A percentile compares a stretch with the other conserved stretches of the same genome.
Evolutionary conservation across 2,797 vertebrate genomes (phyloP).

Genomic region (Melanotaenia pygmaea): DNA sequence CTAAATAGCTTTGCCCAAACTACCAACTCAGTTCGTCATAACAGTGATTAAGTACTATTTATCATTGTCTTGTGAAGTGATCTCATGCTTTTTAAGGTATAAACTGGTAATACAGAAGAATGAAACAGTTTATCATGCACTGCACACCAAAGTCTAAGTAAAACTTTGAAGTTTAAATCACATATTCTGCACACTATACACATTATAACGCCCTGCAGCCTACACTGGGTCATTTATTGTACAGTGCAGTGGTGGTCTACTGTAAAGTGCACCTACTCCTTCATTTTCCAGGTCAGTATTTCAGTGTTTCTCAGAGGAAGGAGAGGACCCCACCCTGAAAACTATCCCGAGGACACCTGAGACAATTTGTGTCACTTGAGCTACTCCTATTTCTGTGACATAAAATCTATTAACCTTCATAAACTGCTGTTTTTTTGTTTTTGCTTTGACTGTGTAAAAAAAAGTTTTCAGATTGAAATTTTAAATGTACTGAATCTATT

Average conservation of each 20-base stretch:
- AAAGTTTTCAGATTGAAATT: not conserved
- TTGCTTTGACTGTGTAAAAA: conserved; percentile 11
- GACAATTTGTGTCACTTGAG: conserved; percentile 57
- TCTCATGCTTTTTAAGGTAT: not conserved
- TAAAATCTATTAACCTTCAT: conserved; percentile 52
- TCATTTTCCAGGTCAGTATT: conserved; percentile 64
- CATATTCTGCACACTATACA: not conserved
- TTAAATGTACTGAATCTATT: too few relatives aligned
- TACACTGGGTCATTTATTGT: conserved; percentile 36
- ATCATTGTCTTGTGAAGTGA: not conserved
- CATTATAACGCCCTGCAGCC: conserved; percentile 8
- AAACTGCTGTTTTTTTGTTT: not conserved
- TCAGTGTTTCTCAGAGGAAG: conserved; percentile 64
- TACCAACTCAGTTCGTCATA: not conserved
- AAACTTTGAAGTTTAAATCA: conserved; percentile 1
- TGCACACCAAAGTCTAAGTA: not conserved
- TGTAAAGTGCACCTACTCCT: conserved; percentile 27
- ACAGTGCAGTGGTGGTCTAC: conserved; percentile 25
- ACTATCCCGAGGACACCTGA: conserved; percentile 64
- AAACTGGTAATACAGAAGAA: not conserved
- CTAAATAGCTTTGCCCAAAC: not conserved
- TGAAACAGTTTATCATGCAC: not conserved
- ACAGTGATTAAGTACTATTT: not conserved
- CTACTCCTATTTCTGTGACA: conserved; percentile 60
- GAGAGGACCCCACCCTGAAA: conserved; percentile 69